Evolutionary conservation across 1,140 invertebrate genomes (phyloP).

Genomic region (Wasmannia auropunctata): DNA sequence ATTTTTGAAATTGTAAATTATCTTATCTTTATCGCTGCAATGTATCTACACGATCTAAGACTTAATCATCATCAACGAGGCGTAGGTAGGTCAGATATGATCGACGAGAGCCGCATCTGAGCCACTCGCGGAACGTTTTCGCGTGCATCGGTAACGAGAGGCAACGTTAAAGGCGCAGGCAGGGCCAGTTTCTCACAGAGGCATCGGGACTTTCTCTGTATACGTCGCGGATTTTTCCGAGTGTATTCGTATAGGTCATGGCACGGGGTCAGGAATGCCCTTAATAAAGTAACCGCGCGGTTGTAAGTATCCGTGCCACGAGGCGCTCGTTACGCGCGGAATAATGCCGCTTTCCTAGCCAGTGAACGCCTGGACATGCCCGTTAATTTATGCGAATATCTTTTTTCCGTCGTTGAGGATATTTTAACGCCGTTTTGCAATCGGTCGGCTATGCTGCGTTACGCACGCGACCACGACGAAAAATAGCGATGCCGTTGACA

Average conservation of each 20-base stretch:
- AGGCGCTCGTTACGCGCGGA: conserved; percentile 65
- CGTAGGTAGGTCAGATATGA: conserved; percentile 59
- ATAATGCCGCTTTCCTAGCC: conserved; percentile 66
- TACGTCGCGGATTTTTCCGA: conserved; percentile 75
- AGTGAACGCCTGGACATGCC: conserved; percentile 40
- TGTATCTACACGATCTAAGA: conserved; percentile 30
- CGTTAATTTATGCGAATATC: conserved; percentile 56
- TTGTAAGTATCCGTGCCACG: conserved; percentile 62
- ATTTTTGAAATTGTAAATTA: conserved; percentile 34
- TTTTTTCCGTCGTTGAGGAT: not conserved
- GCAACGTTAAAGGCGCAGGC: conserved; percentile 62
- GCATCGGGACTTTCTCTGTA: conserved; percentile 81
- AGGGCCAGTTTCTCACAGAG: conserved; percentile 79
- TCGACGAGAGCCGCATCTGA: conserved; percentile 49
- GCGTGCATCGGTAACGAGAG: conserved; percentile 71
- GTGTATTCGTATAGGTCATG: conserved; percentile 77
- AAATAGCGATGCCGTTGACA: conserved; percentile 1
- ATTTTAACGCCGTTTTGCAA: conserved; percentile 46
- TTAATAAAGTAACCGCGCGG: conserved; percentile 80
- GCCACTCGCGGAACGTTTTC: conserved; percentile 60
- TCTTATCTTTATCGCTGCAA: conserved; percentile 3
- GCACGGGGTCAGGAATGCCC: conserved; percentile 80
- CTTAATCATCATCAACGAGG: conserved; percentile 50
- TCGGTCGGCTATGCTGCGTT: not conserved
- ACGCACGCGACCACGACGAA: not conserved